phyloP scores from a whole-genome alignment of 1,140 invertebrate genomes.

The Palaemon carinicauda region DNA sequence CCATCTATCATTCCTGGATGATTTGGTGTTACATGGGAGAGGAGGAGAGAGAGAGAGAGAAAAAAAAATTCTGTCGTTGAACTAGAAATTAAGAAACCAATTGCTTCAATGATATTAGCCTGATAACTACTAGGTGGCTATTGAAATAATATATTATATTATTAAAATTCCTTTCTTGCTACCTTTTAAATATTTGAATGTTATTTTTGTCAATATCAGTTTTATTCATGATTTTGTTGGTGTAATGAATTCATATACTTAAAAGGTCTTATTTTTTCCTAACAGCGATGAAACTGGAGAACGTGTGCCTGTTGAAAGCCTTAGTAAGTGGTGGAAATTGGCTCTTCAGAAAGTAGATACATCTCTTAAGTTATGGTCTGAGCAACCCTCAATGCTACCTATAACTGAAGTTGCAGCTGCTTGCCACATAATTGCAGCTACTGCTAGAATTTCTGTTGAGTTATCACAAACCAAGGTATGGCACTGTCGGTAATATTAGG shows the following conservation, averaged over 20 bases:
- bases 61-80: too few species aligned
- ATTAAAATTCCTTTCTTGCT: too few species aligned
- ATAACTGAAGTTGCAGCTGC: background rate
- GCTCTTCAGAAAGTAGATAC: conserved; percentile 10
- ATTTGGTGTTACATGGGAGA: too few species aligned
- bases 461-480: background rate
- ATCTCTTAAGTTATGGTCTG: conserved; percentile 2
- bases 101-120: too few species aligned
- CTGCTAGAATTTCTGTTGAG: background rate
- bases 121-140: too few species aligned
- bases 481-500: too few species aligned
- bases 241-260: background rate
- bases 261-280: background rate
- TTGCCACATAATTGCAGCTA: background rate
- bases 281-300: background rate
- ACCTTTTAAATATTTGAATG: too few species aligned
- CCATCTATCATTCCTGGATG: too few species aligned
- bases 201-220: background rate
- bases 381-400: background rate
- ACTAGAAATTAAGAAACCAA: too few species aligned
- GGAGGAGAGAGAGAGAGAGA: too few species aligned
- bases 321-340: conserved; percentile 39
- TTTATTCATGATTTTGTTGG: background rate
- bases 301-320: background rate
- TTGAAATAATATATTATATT: too few species aligned